phyloP scores from a whole-genome alignment of 2,113 vertebrate genomes.

The Stegostoma tigrinum region DNA sequence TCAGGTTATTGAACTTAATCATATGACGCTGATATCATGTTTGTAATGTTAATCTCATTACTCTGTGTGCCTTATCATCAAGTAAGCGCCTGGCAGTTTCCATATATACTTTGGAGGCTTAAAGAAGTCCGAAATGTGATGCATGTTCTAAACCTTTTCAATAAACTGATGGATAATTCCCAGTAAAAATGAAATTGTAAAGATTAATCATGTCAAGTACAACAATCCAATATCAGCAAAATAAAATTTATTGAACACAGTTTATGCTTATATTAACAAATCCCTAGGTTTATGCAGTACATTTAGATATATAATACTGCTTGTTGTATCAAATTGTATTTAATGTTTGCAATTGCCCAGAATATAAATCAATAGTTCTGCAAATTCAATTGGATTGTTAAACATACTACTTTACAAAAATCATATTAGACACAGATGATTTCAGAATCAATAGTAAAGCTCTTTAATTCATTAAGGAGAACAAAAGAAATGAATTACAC shows the following conservation, averaged over 20 bases:
- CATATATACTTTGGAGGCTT: not conserved
- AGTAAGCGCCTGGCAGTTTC: not conserved
- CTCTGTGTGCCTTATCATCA: not conserved
- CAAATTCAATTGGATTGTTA: slow-evolving; percentile 14
- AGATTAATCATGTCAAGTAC: not conserved
- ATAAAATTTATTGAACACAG: not conserved
- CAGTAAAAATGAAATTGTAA: not conserved
- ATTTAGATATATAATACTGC: not conserved
- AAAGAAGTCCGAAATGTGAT: too few species aligned
- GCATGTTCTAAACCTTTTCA: not conserved
- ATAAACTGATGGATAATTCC: not conserved
- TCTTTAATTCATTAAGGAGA: slow-evolving; percentile 9
- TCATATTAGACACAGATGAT: not conserved
- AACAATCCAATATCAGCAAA: not conserved
- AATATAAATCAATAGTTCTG: not conserved
- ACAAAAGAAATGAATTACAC: not conserved
- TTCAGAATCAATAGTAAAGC: not conserved
- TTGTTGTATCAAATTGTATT: not conserved
- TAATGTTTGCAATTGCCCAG: not conserved
- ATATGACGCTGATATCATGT: too few species aligned
- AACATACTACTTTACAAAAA: not conserved
- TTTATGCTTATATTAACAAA: not conserved
- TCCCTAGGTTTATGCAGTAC: not conserved
- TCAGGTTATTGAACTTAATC: too few species aligned
- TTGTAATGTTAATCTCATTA: too few species aligned